Evolutionary conservation across 2,797 vertebrate species (phyloP).

Genomic region (Melopsittacus undulatus): DNA sequence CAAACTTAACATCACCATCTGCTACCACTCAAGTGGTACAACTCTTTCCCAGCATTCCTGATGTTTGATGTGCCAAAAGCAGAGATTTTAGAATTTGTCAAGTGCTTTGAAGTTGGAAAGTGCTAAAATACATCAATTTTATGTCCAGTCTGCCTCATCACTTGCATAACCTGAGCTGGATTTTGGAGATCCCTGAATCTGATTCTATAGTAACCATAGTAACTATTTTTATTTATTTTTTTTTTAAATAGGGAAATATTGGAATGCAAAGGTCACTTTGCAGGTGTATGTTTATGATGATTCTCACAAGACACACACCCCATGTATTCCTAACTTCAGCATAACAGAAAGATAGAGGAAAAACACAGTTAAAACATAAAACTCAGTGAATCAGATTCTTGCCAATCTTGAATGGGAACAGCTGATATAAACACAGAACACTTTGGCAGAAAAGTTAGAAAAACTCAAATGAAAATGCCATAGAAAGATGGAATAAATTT

Average conservation of each 20-base stretch:
- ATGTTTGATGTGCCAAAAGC: slow-evolving; percentile 36
- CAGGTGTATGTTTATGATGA: background rate
- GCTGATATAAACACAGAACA: background rate
- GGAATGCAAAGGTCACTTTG: background rate
- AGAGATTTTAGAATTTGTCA: slow-evolving; percentile 12
- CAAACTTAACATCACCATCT: slow-evolving; percentile 61
- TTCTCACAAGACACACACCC: background rate
- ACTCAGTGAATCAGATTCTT: background rate
- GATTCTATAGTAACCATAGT: background rate
- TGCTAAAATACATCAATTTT: background rate
- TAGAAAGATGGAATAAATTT: background rate
- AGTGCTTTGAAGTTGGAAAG: slow-evolving; percentile 13
- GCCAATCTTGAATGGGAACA: background rate
- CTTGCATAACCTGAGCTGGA: background rate
- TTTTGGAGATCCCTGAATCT: background rate
- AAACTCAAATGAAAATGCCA: background rate
- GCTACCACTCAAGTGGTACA: slow-evolving; percentile 55
- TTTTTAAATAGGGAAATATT: background rate
- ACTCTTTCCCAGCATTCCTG: slow-evolving; percentile 50
- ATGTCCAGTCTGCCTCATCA: background rate
- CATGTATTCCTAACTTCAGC: background rate
- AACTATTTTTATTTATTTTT: no score
- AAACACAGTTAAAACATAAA: background rate
- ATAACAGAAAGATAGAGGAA: background rate
- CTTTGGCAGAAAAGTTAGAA: background rate